These are phyloP conservation scores for Pituophis catenifer DNA, from an alignment of 2,113 vertebrate genomes.

Conservation along the genomic window DNA sequence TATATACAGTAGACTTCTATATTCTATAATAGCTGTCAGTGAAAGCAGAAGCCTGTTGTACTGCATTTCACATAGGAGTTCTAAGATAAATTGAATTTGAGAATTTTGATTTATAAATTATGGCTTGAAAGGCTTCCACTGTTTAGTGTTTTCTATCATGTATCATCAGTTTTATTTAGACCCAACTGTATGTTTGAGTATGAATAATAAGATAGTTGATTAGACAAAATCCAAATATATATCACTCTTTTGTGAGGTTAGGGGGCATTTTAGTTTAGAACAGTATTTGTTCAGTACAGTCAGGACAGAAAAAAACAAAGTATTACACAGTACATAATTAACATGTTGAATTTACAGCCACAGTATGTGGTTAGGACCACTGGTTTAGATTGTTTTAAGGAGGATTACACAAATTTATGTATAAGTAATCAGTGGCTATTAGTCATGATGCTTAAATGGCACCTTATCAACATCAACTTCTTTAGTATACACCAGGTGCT, in stretches of 20 bases:
- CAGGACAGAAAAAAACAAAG: background rate
- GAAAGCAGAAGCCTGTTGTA: background rate
- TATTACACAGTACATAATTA: background rate
- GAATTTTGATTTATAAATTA: background rate
- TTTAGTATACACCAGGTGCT: background rate
- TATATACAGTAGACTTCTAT: background rate
- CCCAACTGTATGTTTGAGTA: background rate
- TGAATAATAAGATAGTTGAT: background rate
- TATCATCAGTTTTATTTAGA: background rate
- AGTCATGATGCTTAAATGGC: background rate
- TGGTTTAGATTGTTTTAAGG: background rate
- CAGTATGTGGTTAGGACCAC: background rate
- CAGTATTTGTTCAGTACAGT: background rate
- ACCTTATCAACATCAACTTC: background rate
- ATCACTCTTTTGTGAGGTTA: background rate
- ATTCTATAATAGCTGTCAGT: background rate
- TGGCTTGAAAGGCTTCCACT: background rate
- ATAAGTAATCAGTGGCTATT: background rate
- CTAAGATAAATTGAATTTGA: background rate
- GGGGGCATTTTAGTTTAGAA: background rate
- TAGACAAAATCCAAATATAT: background rate
- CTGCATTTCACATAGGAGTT: background rate
- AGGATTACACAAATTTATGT: background rate
- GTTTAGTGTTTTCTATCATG: background rate
- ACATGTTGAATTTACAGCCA: background rate